Conservation (phyloP, 2,888 invertebrate species). For the Lasioglossum leucozonium region DNA sequence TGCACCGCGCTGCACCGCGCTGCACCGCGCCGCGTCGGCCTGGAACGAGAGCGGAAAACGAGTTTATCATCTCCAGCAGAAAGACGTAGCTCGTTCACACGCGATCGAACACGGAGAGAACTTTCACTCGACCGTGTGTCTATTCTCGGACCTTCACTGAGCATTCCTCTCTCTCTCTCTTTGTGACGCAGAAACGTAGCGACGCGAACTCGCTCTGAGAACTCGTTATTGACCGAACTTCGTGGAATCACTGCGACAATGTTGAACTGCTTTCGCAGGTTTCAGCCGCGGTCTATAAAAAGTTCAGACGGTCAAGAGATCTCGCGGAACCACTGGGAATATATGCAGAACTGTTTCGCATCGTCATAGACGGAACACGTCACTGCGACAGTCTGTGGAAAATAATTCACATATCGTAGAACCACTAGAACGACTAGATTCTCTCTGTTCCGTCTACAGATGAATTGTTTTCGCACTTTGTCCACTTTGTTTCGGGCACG, state of each 20-base stretch:
- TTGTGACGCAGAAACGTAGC: not conserved
- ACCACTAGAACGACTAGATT: not conserved
- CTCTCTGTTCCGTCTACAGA: not conserved
- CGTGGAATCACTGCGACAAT: not conserved
- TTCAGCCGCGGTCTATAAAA: no score
- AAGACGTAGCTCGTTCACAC: not conserved
- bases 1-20: no score
- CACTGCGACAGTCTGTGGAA: not conserved
- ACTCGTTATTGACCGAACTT: not conserved
- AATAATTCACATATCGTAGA: not conserved
- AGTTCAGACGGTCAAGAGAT: not conserved
- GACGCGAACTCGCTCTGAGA: not conserved
- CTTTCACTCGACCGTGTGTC: not conserved
- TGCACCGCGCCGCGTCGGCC: not conserved
- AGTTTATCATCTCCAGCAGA: not conserved
- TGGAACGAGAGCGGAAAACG: slow-evolving; percentile 15
- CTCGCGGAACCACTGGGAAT: not conserved
- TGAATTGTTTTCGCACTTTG: not conserved
- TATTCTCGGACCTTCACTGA: not conserved
- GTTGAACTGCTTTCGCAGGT: no score
- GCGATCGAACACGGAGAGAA: not conserved
- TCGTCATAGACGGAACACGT: not conserved
- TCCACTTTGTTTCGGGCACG: not conserved
- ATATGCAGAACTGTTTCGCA: not conserved
- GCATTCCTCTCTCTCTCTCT: not conserved